These are phyloP conservation scores for Falcaria lacertinaria DNA, from an alignment of 2,888 invertebrate genomes.

Conservation along the genomic window DNA sequence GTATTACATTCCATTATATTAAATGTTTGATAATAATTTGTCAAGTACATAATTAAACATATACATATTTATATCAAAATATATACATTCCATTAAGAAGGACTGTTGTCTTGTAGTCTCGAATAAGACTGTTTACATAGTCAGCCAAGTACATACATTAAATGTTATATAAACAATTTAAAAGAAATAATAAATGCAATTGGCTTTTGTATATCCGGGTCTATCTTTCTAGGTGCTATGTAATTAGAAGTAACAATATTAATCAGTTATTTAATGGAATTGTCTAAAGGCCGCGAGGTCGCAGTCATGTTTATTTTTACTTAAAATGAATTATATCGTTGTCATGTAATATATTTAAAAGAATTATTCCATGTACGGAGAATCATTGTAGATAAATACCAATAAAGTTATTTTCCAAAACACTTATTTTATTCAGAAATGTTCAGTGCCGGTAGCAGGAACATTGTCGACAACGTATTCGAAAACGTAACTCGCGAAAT, in stretches of 20 bases:
- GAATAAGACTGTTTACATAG: slow-evolving; percentile 2
- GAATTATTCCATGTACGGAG: slow-evolving; percentile 54
- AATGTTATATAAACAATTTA: too few relatives aligned
- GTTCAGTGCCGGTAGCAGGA: too few relatives aligned
- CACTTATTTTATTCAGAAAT: too few relatives aligned
- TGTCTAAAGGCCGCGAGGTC: slow-evolving; percentile 65
- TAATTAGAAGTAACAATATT: slow-evolving; percentile 25
- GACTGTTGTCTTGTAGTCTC: too few relatives aligned
- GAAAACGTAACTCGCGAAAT: too few relatives aligned
- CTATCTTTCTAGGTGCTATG: slow-evolving; percentile 66
- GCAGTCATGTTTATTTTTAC: slow-evolving; percentile 64
- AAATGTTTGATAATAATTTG: slow-evolving; percentile 7
- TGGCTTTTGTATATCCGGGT: too few relatives aligned
- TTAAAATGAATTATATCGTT: slow-evolving; percentile 54
- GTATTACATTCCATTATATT: slow-evolving; percentile 9
- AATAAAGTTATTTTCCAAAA: slow-evolving; percentile 65
- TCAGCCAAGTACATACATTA: not conserved
- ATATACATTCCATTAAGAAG: not conserved
- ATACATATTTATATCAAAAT: not conserved
- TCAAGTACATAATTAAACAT: not conserved
- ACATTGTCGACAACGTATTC: too few relatives aligned
- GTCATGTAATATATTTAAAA: slow-evolving; percentile 68
- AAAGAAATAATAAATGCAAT: too few relatives aligned
- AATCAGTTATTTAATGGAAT: slow-evolving; percentile 31
- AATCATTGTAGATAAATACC: slow-evolving; percentile 67